These are phyloP conservation scores for Pomatorhinus ruficollis DNA, from an alignment of 2,113 vertebrate species.

Conservation along the genomic window DNA sequence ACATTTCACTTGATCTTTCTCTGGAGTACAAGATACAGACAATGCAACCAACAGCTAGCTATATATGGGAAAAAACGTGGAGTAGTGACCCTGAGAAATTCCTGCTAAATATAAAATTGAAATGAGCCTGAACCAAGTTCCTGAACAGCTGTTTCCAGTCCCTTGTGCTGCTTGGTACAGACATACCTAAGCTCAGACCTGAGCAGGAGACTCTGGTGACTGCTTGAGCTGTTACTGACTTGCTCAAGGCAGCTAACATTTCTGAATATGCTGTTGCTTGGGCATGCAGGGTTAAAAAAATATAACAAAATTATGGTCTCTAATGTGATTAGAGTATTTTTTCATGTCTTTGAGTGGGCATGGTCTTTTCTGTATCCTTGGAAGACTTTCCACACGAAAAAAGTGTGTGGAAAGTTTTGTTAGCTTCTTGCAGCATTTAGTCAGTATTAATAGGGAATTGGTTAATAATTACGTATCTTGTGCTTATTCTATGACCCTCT, in stretches of 20 bases:
- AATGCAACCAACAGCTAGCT: background rate
- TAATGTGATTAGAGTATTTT: background rate
- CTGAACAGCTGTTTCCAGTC: background rate
- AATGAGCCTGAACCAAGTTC: background rate
- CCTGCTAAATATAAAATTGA: constrained; percentile 20
- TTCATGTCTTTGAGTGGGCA: background rate
- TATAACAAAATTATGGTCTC: background rate
- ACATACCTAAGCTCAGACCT: background rate
- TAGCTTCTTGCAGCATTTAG: background rate
- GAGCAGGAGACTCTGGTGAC: background rate
- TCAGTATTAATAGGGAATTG: background rate
- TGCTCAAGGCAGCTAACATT: background rate
- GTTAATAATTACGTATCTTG: background rate
- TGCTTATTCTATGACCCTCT: background rate
- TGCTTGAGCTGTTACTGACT: background rate
- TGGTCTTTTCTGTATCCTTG: background rate
- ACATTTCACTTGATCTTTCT: background rate
- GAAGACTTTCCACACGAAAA: background rate
- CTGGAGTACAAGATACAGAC: background rate
- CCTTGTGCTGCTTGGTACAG: background rate
- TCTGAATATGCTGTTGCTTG: background rate
- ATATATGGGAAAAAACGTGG: background rate
- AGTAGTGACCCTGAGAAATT: constrained; percentile 8
- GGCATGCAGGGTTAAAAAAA: background rate
- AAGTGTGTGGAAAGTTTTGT: background rate